These are phyloP conservation scores for Jaculus jaculus DNA, from an alignment of 2,113 vertebrate species.

Conservation along the genomic window DNA sequence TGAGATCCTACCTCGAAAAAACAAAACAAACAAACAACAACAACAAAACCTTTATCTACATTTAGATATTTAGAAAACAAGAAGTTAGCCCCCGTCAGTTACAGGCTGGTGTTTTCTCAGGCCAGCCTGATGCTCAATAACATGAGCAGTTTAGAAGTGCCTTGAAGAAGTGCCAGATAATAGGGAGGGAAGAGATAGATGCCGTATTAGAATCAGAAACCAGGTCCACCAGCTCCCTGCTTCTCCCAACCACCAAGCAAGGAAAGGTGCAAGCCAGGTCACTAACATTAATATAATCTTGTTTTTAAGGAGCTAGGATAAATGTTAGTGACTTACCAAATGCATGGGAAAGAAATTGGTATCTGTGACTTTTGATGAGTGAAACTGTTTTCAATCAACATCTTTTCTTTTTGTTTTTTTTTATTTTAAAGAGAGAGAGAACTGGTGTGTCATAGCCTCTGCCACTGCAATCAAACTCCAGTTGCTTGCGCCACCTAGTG, in stretches of 20 bases:
- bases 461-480: too few species aligned
- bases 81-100: neutral
- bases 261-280: neutral
- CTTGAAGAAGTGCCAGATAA: too few species aligned
- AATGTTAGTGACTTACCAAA: conserved; percentile 26
- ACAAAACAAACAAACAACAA: too few species aligned
- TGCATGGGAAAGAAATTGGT: conserved; percentile 23
- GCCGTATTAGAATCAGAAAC: neutral
- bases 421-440: too few species aligned
- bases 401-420: conserved; percentile 3
- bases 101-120: conserved; percentile 44
- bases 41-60: neutral
- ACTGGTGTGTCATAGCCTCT: too few species aligned
- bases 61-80: neutral
- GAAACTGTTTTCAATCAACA: conserved; percentile 63
- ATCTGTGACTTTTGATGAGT: conserved; percentile 42
- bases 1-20: too few species aligned
- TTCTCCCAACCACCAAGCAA: neutral
- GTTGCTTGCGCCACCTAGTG: too few species aligned
- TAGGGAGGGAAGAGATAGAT: neutral
- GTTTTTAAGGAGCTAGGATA: conserved; percentile 12
- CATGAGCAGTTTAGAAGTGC: neutral
- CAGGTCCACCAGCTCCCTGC: neutral
- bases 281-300: neutral
- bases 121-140: neutral